A percentile compares a stretch with the other conserved stretches of the same genome.
Evolutionary conservation across 2,888 invertebrate species (phyloP).

Genomic region (Brenthis ino): DNA sequence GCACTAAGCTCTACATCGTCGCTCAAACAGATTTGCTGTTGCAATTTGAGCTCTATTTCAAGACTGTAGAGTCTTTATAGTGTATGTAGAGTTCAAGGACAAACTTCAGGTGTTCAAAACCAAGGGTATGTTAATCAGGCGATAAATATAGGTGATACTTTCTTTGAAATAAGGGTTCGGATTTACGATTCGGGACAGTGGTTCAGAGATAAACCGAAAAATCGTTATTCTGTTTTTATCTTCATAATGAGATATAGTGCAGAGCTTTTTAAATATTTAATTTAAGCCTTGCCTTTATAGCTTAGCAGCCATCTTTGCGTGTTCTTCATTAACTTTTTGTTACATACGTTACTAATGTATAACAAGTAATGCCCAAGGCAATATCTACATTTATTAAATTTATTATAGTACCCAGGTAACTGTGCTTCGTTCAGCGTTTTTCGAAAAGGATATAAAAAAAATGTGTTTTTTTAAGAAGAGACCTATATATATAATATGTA

Average conservation of each 20-base stretch:
- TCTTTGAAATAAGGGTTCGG: conserved; percentile 28
- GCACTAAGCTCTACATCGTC: neutral
- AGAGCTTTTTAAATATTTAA: neutral
- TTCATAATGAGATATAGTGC: conserved; percentile 4
- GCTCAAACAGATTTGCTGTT: neutral
- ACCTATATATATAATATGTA: too few species aligned
- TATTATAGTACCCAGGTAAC: too few species aligned
- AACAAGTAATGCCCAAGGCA: too few species aligned
- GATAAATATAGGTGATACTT: conserved; percentile 36
- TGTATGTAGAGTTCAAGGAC: conserved; percentile 23
- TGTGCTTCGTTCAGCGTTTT: too few species aligned
- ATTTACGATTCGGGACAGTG: conserved; percentile 27
- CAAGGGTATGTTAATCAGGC: conserved; percentile 36
- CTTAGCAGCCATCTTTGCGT: neutral
- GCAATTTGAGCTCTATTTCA: conserved; percentile 6
- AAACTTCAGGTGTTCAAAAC: conserved; percentile 33
- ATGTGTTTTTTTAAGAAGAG: too few species aligned
- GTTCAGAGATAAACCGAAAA: conserved; percentile 26
- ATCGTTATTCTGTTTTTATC: conserved; percentile 19
- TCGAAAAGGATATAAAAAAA: too few species aligned
- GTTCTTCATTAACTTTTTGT: too few species aligned
- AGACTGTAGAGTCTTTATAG: neutral
- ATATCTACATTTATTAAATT: too few species aligned
- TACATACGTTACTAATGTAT: too few species aligned
- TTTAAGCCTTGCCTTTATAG: conserved; percentile 2